Evolutionary conservation across 2,113 vertebrate genomes (phyloP).

Genomic region (Upupa epops): DNA sequence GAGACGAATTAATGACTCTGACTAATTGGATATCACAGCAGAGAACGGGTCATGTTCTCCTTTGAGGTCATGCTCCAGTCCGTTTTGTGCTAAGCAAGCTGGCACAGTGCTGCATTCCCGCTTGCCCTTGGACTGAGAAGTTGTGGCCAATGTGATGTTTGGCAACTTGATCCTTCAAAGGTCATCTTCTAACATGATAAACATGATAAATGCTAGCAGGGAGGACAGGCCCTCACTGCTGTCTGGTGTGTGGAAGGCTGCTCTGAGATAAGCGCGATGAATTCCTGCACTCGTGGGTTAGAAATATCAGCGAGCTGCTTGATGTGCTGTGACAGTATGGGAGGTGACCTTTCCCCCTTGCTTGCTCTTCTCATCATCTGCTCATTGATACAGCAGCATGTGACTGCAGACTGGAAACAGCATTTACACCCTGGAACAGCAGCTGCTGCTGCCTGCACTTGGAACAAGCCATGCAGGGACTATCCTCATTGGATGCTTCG

Average conservation of each 20-base stretch:
- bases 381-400: neutral
- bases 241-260: neutral
- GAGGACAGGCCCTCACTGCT: neutral
- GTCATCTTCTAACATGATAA: slow-evolving; percentile 23
- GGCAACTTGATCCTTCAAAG: slow-evolving; percentile 1
- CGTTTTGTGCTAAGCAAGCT: neutral
- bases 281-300: neutral
- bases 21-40: slow-evolving; percentile 46
- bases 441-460: neutral
- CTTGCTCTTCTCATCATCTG: slow-evolving; percentile 6
- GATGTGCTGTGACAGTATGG: slow-evolving; percentile 10
- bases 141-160: neutral
- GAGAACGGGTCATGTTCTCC: neutral
- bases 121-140: neutral
- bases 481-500: neutral
- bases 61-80: neutral
- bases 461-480: neutral
- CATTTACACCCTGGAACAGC: accelerated
- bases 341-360: slow-evolving; percentile 29
- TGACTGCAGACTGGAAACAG: neutral
- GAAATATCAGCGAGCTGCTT: neutral
- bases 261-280: neutral
- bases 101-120: neutral
- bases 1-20: slow-evolving; percentile 23
- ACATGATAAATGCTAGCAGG: neutral